A percentile compares a stretch with the other conserved stretches of the same genome.
phyloP scores from a whole-genome alignment of 2,113 vertebrate genomes.

The Rynchops niger region DNA sequence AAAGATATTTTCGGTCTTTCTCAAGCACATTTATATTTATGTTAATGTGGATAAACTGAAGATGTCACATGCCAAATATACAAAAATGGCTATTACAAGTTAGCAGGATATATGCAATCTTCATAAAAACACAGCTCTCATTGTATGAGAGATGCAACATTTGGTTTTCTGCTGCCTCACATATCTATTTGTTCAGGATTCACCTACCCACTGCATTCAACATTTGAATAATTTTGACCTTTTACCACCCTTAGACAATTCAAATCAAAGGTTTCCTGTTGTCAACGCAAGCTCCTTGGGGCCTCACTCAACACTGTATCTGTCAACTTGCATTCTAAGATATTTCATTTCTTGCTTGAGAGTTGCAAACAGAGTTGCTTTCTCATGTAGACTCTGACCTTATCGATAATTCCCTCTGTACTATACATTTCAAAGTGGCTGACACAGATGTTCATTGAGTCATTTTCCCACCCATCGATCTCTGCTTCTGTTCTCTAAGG shows the following conservation, averaged over 20 bases:
- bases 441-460: background rate
- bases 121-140: background rate
- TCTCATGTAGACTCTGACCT: constrained; percentile 11
- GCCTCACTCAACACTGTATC: constrained; percentile 8
- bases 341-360: background rate
- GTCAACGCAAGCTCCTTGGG: constrained; percentile 21
- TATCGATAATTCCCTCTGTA: constrained; percentile 35
- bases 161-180: constrained; percentile 49
- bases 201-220: background rate
- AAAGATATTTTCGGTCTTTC: constrained; percentile 35
- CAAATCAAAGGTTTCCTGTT: constrained; percentile 46
- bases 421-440: constrained; percentile 35
- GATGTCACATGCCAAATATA: constrained; percentile 40
- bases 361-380: constrained; percentile 23
- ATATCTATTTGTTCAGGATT: constrained; percentile 27
- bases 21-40: constrained; percentile 40
- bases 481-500: background rate
- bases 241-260: constrained; percentile 44
- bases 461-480: background rate
- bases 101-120: constrained; percentile 25
- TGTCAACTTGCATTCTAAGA: constrained; percentile 20
- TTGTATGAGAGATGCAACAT: background rate
- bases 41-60: constrained; percentile 49
- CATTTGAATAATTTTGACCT: constrained; percentile 68
- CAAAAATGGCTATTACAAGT: constrained; percentile 48